Conservation (phyloP, 2,888 invertebrate genomes). For the Lysandra bellargus region DNA sequence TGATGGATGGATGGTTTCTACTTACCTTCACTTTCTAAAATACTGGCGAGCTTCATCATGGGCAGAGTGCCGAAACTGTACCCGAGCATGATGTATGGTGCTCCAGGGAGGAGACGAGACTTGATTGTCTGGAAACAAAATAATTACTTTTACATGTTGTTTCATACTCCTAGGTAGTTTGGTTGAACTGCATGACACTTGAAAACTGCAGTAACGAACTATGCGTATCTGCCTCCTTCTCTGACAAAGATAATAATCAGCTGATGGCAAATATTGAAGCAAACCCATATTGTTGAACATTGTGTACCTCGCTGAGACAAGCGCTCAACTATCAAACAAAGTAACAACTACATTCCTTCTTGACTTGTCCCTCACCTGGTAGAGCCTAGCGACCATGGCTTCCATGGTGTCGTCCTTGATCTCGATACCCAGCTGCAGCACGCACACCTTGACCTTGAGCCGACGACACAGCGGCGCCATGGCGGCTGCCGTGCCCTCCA, state of each 20-base stretch:
- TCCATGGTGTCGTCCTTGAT: conserved; percentile 63
- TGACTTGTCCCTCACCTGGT: conserved; percentile 63
- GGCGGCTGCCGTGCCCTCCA: conserved; percentile 83
- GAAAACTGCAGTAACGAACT: no score
- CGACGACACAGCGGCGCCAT: conserved; percentile 76
- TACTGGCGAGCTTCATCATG: conserved; percentile 87
- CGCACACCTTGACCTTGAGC: conserved; percentile 74
- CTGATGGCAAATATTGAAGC: no score
- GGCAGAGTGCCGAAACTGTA: conserved; percentile 94
- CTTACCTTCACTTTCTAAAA: conserved; percentile 83
- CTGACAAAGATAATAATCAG: no score
- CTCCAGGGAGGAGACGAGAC: conserved; percentile 77
- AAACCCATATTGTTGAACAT: no score
- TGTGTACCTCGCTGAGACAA: no score
- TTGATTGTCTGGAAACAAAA: conserved; percentile 79
- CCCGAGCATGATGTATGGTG: conserved; percentile 88
- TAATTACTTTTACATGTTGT: not conserved
- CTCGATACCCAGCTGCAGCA: conserved; percentile 76
- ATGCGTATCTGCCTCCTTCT: no score
- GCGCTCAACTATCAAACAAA: no score
- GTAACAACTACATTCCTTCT: no score
- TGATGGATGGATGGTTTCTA: not conserved
- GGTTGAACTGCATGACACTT: no score
- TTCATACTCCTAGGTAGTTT: no score
- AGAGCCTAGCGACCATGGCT: conserved; percentile 73